Percentiles rank a stretch among this genome's conserved stretches.
Conservation (phyloP, 1,140 invertebrate species). For the Heliconius nattereri region DNA sequence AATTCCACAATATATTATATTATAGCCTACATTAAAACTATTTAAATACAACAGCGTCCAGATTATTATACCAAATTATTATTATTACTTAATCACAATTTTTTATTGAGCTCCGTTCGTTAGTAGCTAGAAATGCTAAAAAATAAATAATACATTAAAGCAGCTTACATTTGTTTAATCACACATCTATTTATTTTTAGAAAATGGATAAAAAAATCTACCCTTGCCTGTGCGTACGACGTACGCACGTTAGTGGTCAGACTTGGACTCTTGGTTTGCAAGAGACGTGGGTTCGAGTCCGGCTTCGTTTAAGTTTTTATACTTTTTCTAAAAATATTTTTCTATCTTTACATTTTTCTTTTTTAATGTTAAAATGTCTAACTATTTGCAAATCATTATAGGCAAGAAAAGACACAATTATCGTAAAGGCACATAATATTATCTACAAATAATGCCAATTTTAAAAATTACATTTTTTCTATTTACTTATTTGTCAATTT, state of each 20-base stretch:
- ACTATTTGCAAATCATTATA: constrained; percentile 20
- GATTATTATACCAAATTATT: constrained; percentile 30
- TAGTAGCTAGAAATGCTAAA: constrained; percentile 26
- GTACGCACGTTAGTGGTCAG: too few species aligned
- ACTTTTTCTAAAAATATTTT: too few species aligned
- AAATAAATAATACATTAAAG: constrained; percentile 15
- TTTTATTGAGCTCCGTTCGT: constrained; percentile 17
- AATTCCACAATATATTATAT: constrained; percentile 34
- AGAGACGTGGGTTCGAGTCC: too few species aligned
- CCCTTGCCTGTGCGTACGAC: too few species aligned
- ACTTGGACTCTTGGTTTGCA: too few species aligned
- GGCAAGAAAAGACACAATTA: constrained; percentile 21
- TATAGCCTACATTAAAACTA: constrained; percentile 31
- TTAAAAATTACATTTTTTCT: neutral
- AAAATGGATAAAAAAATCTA: too few species aligned
- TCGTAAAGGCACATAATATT: constrained; percentile 20
- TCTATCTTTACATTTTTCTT: too few species aligned
- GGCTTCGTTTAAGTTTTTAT: too few species aligned
- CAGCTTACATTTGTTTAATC: constrained; percentile 14
- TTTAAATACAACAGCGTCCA: constrained; percentile 33
- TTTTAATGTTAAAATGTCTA: neutral
- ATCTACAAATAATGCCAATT: constrained; percentile 2
- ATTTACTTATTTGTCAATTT: neutral
- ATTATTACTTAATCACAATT: constrained; percentile 23
- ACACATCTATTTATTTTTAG: neutral